Base-by-base conservation (phyloP, 2,113 vertebrate species). In the Carassius carassius region DNA sequence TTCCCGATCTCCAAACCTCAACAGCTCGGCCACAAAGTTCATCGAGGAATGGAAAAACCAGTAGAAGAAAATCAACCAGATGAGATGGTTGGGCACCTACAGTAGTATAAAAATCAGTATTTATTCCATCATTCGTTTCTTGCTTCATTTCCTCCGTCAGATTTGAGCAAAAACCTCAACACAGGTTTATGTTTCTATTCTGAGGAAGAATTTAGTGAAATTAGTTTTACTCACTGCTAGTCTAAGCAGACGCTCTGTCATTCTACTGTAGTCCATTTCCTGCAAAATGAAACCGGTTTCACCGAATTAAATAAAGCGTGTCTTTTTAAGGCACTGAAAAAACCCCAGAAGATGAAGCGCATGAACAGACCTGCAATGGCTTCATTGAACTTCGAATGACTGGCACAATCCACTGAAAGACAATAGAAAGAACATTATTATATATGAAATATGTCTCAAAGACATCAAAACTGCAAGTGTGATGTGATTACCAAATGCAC, bases 11-110 rank as follows among this genome's bases (percentile, higher is more conserved):
- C 96, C 97, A 63, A 98, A 98, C 83, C 92, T 92, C 93, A 97
- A 88, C 85, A 98, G 89, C 90, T 98, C 97, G 0, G 96, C 97
- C 32, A 93, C 88, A 1, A 95, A 95, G 60, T 98, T 98, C 90
- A 98, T 90, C 37, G 95, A 96, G 4, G 97, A 98, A 86, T 98
- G 97, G 91, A 98, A 98, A 90, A 97, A 95, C 92, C 93, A 97
- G 90, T 98, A 98, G 93, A 98, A 98, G 92, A 98, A 98, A 88
- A 98, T 96, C 78, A 98, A 92, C 97, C 97, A 98, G 90, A 98
- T 94, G 78, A 98, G 85, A 89, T 98, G 97, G 86, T 98, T 98
- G 56, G 97, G 97, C 69, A 98, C 96, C 97, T 98, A 41, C 41
- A 41, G 41, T 8, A 91, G 35, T 0, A 63, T 47, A 47, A 0